phyloP scores from a whole-genome alignment of 1,140 invertebrate genomes.

The Lysiphlebus fabarum region DNA sequence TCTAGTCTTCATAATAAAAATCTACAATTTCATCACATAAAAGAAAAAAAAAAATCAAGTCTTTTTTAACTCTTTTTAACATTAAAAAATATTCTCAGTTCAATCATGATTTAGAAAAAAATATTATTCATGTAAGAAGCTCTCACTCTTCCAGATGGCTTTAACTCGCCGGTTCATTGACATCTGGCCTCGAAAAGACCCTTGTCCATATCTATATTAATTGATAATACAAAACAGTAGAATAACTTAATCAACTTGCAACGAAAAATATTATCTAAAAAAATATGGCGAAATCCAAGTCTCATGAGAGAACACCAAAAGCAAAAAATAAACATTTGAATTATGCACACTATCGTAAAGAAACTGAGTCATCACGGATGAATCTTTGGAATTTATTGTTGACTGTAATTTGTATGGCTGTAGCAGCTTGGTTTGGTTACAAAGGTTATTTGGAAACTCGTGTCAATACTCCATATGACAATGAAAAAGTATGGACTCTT shows the following conservation, averaged over 20 bases:
- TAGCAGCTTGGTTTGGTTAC: conserved; percentile 73
- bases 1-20: no score
- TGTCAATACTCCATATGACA: conserved; percentile 81
- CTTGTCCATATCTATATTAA: no score
- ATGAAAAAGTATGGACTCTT: conserved; percentile 75
- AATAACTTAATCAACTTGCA: not conserved
- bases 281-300: conserved; percentile 21
- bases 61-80: no score
- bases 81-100: no score
- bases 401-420: conserved; percentile 52
- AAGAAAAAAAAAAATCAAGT: no score
- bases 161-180: no score
- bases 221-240: not conserved
- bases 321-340: conserved; percentile 24
- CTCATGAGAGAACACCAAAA: conserved; percentile 22
- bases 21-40: no score
- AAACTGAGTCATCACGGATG: conserved; percentile 22
- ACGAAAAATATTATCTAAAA: conserved; percentile 5
- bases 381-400: conserved; percentile 24
- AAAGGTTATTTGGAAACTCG: conserved; percentile 81
- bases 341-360: conserved; percentile 21
- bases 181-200: no score
- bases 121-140: no score
- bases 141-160: no score
- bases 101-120: no score